phyloP scores from a whole-genome alignment of 2,888 invertebrate genomes.

The Panopea generosa region DNA sequence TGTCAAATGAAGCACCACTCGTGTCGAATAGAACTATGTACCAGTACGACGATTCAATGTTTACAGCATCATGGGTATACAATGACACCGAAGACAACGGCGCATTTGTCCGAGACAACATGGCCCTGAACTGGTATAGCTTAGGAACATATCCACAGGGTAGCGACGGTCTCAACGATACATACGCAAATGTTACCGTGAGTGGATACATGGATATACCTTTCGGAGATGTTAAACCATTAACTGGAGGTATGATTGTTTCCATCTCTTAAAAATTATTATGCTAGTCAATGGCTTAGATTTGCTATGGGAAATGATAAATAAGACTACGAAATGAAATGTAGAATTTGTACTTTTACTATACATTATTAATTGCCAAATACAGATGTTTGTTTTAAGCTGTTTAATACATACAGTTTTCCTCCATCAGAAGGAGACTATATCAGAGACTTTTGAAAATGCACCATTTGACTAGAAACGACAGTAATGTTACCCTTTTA shows the following conservation, averaged over 20 bases:
- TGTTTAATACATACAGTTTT: too few relatives aligned
- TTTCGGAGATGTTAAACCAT: not conserved
- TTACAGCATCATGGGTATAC: slow-evolving; percentile 11
- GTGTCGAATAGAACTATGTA: not conserved
- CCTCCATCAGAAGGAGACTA: too few relatives aligned
- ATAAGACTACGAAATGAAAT: too few relatives aligned
- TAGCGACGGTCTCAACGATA: slow-evolving; percentile 21
- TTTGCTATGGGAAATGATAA: too few relatives aligned
- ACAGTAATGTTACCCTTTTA: too few relatives aligned
- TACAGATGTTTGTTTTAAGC: too few relatives aligned
- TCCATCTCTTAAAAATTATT: too few relatives aligned
- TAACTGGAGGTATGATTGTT: not conserved
- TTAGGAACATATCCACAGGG: slow-evolving; percentile 62
- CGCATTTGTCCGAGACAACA: slow-evolving; percentile 5
- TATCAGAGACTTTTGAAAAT: too few relatives aligned
- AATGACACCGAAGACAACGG: not conserved
- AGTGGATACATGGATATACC: not conserved
- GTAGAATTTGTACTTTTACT: too few relatives aligned
- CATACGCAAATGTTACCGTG: not conserved
- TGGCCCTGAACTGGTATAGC: slow-evolving; percentile 27
- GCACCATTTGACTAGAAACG: too few relatives aligned
- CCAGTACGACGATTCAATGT: not conserved
- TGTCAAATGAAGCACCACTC: not conserved
- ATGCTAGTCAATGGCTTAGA: too few relatives aligned
- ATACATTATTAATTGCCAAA: too few relatives aligned